Evolutionary conservation across 2,888 invertebrate genomes (phyloP), one percentile per base, ranked within the genome.

Genomic region (Diarsia rubi): DNA sequence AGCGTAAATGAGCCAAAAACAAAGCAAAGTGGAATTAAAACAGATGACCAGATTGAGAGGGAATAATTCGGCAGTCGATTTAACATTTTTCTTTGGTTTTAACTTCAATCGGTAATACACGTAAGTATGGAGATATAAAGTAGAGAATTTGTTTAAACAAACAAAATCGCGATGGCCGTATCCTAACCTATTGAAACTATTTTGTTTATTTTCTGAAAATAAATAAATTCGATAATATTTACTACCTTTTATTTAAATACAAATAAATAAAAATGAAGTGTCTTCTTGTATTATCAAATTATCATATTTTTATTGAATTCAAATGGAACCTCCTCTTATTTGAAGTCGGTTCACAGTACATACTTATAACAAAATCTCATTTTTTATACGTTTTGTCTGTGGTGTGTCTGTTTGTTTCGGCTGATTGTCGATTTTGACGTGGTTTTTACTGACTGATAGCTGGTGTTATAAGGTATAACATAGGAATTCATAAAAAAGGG

Each of bases 1-100:
- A 52, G 42, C 14, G 37, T 21, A 59, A 77, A 81, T 64, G 63
- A 75, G 11, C n/a, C 16, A 63, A 66, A 59, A 67, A 78, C 81
- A 81, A 81, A 69, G 69, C 47, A 60, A 79, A 65, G 31, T 65
- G 44, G 45, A 54, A 42, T 47, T 75, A 64, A 52, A 57, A 68
- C 63, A 81, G 57, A 78, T 81, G 37, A 67, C 3, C 31, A 44
- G 66, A 80, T 79, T 49, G 79, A 59, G 47, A 44, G 54, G 54
- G 47, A 62, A 62, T 81, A 57, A 66, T 74, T 47, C 31, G 8
- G 31, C 62, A 57, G 54, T 72, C 24, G 63, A 63, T 72, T 63
- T 24, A 69, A 44, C 49, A 52, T 62, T 70, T 79, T 62, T 79
- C 14, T 62, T 70, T 70, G 45, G 3, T 69, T 60, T 37, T 37